Percentiles rank a stretch among this genome's conserved stretches.
These are phyloP conservation scores for Hybognathus amarus DNA, from an alignment of 2,797 vertebrate genomes.

Conservation along the genomic window DNA sequence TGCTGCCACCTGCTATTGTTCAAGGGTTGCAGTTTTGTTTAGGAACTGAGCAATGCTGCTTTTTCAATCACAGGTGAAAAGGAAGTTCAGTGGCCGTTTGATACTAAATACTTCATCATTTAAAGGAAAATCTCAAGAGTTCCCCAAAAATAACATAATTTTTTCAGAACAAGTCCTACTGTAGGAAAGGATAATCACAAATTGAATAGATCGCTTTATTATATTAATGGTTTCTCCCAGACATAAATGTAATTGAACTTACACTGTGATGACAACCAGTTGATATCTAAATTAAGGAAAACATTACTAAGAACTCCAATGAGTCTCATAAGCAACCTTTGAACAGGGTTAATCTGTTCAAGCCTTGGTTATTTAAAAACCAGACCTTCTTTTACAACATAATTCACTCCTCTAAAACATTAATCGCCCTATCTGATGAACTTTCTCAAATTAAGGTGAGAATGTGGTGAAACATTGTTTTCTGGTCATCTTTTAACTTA, in stretches of 20 bases:
- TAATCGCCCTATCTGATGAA: conserved; percentile 16
- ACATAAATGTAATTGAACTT: neutral
- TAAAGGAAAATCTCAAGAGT: neutral
- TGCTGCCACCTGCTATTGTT: conserved; percentile 45
- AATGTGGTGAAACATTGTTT: conserved; percentile 2
- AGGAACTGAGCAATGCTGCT: neutral
- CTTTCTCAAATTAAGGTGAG: conserved; percentile 1
- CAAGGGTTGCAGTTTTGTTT: conserved; percentile 5
- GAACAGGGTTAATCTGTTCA: neutral
- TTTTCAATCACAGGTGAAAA: conserved; percentile 15
- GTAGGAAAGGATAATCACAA: neutral
- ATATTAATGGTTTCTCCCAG: neutral
- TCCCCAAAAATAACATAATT: neutral
- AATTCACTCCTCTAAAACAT: neutral
- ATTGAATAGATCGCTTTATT: neutral
- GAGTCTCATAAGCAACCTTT: neutral
- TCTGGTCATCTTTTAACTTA: conserved; percentile 18
- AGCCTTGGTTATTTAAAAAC: neutral
- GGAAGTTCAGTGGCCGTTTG: neutral
- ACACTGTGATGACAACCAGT: neutral
- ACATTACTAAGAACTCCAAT: neutral
- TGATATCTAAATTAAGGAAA: neutral
- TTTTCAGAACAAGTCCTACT: neutral
- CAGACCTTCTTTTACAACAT: neutral
- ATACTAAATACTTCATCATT: neutral